phyloP scores from a whole-genome alignment of 2,888 invertebrate genomes.

The Platerodrilus igneus region DNA sequence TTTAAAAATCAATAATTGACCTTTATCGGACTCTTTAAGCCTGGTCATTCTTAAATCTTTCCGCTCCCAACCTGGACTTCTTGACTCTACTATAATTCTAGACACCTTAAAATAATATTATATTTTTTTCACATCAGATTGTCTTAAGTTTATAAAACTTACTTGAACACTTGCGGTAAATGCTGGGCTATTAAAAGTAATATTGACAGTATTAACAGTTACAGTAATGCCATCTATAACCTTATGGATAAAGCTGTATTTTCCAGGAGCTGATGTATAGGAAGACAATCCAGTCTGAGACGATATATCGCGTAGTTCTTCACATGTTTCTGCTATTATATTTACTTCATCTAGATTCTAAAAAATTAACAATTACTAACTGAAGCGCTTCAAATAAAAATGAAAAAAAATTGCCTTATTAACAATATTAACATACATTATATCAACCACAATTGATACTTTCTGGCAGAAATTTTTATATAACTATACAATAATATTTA shows the following conservation, averaged over 20 bases:
- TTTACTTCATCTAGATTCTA: slow-evolving; percentile 91
- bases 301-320: slow-evolving; percentile 67
- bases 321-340: slow-evolving; percentile 89
- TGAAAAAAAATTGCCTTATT: too few species aligned
- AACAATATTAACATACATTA: too few species aligned
- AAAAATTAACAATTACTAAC: too few species aligned
- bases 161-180: slow-evolving; percentile 96
- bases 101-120: slow-evolving; percentile 75
- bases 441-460: too few species aligned
- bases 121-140: slow-evolving; percentile 4
- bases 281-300: slow-evolving; percentile 54
- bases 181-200: slow-evolving; percentile 90
- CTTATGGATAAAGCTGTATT: slow-evolving; percentile 85
- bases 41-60: slow-evolving; percentile 87
- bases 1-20: slow-evolving; percentile 93
- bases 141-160: slow-evolving; percentile 21
- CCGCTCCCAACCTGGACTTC: slow-evolving; percentile 84
- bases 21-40: slow-evolving; percentile 82
- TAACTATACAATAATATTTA: too few species aligned
- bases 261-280: slow-evolving; percentile 58
- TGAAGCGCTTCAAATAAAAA: too few species aligned
- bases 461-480: too few species aligned
- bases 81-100: slow-evolving; percentile 88
- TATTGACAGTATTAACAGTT: slow-evolving; percentile 88
- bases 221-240: slow-evolving; percentile 97